Evolutionary conservation across 2,888 invertebrate species (phyloP).

Genomic region (Argyra leucocephala): DNA sequence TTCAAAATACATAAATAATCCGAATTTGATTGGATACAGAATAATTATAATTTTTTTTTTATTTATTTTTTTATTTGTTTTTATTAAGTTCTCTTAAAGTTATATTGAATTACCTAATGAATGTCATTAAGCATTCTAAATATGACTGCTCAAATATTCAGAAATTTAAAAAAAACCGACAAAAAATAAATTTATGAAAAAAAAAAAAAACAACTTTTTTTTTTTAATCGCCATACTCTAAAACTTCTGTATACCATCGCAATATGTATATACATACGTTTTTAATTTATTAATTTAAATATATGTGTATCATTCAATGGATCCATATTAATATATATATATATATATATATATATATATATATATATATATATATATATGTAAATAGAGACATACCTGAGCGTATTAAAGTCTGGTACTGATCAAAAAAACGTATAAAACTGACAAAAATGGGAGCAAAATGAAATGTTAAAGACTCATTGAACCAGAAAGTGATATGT

Average conservation of each 20-base stretch:
- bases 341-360: too few relatives aligned
- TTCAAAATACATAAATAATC: background rate
- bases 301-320: too few relatives aligned
- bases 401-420: background rate
- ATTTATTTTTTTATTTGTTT: background rate
- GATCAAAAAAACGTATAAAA: background rate
- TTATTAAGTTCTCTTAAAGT: background rate
- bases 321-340: background rate
- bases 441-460: background rate
- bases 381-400: too few relatives aligned
- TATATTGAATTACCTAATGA: constrained; percentile 30
- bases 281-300: background rate
- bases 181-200: background rate
- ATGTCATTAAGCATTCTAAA: constrained; percentile 25
- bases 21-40: background rate
- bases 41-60: background rate
- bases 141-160: background rate
- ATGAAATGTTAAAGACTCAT: background rate
- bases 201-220: too few relatives aligned
- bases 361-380: too few relatives aligned
- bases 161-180: background rate
- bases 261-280: background rate
- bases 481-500: background rate
- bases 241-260: too few relatives aligned
- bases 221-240: background rate